A percentile compares a stretch with the other conserved stretches of the same genome.
Evolutionary conservation across 2,113 vertebrate genomes (phyloP).

Genomic region (Cathartes aura): DNA sequence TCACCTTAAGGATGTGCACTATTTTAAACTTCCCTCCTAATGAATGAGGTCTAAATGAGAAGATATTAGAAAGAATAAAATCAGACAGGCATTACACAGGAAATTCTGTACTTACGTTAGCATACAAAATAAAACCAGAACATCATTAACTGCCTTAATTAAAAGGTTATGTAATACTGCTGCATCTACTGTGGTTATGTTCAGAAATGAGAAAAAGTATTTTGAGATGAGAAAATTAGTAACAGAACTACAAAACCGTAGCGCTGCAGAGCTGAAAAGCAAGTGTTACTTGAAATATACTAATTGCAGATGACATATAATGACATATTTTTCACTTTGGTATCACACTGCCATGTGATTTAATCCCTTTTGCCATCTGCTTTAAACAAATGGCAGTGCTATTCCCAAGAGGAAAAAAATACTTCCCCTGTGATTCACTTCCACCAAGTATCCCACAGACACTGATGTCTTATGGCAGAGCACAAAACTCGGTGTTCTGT

Average conservation of each 20-base stretch:
- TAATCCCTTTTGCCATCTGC: constrained; percentile 61
- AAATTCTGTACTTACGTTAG: background rate
- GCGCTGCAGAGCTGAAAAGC: background rate
- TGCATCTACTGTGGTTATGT: background rate
- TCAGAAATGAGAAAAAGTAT: background rate
- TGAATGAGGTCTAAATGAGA: background rate
- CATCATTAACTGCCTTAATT: background rate
- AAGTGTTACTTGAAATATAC: background rate
- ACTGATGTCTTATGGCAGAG: background rate
- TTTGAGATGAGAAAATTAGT: background rate
- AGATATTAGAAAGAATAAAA: background rate
- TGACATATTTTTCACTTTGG: constrained; percentile 18
- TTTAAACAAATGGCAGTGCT: constrained; percentile 49
- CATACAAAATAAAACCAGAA: background rate
- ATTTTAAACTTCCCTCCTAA: background rate
- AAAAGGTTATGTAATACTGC: background rate
- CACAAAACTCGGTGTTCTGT: background rate
- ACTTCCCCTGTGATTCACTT: constrained; percentile 40
- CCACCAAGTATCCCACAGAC: constrained; percentile 8
- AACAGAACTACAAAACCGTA: background rate
- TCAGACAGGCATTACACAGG: background rate
- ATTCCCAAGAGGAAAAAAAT: constrained; percentile 17
- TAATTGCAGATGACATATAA: constrained; percentile 13
- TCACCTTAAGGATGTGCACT: background rate
- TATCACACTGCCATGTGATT: background rate